These are phyloP conservation scores for Electrophaes corylata DNA, from an alignment of 2,888 invertebrate genomes.

Conservation along the genomic window DNA sequence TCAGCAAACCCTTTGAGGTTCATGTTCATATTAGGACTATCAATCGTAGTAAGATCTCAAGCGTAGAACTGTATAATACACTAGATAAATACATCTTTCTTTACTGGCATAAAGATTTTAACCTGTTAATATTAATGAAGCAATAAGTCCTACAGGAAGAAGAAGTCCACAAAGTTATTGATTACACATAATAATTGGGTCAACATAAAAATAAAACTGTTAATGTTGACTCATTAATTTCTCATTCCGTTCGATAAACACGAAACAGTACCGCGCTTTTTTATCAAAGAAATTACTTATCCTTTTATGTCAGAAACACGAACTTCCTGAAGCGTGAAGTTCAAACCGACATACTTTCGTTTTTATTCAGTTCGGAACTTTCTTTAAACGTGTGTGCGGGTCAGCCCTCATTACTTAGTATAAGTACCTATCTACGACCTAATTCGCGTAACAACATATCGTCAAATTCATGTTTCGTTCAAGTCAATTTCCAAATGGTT, in stretches of 20 bases:
- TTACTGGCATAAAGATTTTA: no score
- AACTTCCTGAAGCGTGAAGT: slow-evolving; percentile 37
- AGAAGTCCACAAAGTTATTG: not conserved
- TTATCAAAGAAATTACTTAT: slow-evolving; percentile 19
- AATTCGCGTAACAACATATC: no score
- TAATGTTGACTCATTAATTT: slow-evolving; percentile 1
- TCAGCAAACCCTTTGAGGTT: no score
- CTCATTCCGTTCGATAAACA: not conserved
- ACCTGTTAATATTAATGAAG: not conserved
- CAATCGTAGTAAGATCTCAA: no score
- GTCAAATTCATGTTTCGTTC: no score
- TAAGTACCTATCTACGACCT: no score
- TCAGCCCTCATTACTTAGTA: not conserved
- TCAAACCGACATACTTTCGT: slow-evolving; percentile 36
- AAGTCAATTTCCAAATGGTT: no score
- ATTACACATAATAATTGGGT: not conserved
- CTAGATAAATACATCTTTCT: no score
- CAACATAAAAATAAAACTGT: not conserved
- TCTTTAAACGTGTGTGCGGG: slow-evolving; percentile 19
- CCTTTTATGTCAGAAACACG: slow-evolving; percentile 17
- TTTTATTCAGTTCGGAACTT: slow-evolving; percentile 39
- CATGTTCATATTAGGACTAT: no score
- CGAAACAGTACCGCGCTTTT: not conserved
- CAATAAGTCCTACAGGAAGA: not conserved
- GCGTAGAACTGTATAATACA: no score